Conservation (phyloP, 2,888 invertebrate species). For the Atrina japonica region DNA sequence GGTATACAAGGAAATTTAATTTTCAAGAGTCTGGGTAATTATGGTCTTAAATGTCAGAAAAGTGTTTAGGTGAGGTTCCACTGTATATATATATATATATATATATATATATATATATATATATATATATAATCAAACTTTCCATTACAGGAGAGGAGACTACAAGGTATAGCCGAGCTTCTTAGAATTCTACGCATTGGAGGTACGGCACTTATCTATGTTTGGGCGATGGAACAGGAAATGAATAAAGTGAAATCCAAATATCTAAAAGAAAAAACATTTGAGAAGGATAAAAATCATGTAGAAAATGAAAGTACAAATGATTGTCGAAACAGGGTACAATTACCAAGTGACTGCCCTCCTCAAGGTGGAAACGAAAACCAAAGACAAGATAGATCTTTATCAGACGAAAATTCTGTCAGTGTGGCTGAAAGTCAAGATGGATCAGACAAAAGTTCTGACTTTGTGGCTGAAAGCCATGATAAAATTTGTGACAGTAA, state of each 20-base stretch:
- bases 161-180: constrained; percentile 89
- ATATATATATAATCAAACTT: neutral
- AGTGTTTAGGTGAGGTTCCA: too few species aligned
- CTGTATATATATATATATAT: too few species aligned
- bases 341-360: neutral
- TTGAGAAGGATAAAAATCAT: neutral
- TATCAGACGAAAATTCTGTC: too few species aligned
- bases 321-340: neutral
- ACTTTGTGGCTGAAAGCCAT: too few species aligned
- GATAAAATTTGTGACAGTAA: neutral
- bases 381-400: neutral
- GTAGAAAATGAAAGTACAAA: neutral
- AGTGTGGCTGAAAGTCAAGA: too few species aligned
- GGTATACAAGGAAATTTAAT: too few species aligned
- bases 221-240: constrained; percentile 97
- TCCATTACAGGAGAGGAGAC: constrained; percentile 85
- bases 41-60: too few species aligned
- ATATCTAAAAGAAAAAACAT: constrained; percentile 84
- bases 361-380: neutral
- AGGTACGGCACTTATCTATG: constrained; percentile 93
- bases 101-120: too few species aligned
- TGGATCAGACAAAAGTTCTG: too few species aligned
- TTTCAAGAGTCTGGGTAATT: too few species aligned
- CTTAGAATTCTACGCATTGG: constrained; percentile 87
- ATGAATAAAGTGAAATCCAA: constrained; percentile 84